Conservation (phyloP, 2,113 vertebrate genomes). For the Xyliphius kryptos region DNA sequence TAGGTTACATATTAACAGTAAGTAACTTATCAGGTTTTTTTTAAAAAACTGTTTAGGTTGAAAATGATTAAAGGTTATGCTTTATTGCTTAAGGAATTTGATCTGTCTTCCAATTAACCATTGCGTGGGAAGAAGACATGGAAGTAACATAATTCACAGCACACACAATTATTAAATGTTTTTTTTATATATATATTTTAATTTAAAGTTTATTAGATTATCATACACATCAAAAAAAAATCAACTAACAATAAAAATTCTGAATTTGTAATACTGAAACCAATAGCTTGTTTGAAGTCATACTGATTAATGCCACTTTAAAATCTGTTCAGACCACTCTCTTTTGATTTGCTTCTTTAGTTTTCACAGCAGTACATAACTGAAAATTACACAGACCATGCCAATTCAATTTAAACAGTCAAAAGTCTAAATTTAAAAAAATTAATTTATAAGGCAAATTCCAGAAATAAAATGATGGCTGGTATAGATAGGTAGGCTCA, state of each 20-base stretch:
- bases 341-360: constrained; percentile 6
- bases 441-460: neutral
- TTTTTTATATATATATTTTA: too few relatives aligned
- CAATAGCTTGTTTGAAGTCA: neutral
- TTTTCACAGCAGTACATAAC: constrained; percentile 44
- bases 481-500: too few relatives aligned
- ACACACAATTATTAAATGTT: too few relatives aligned
- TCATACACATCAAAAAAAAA: too few relatives aligned
- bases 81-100: constrained; percentile 4
- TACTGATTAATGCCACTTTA: constrained; percentile 51
- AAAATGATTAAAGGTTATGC: neutral
- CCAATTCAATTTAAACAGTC: neutral
- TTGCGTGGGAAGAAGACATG: neutral
- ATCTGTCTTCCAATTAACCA: neutral
- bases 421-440: neutral
- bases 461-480: neutral
- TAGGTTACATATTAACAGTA: too few relatives aligned
- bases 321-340: constrained; percentile 44
- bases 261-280: too few relatives aligned
- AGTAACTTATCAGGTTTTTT: too few relatives aligned
- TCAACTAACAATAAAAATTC: too few relatives aligned
- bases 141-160: neutral
- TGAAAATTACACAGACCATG: constrained; percentile 24
- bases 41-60: too few relatives aligned
- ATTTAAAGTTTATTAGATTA: too few relatives aligned